A percentile compares a stretch with the other conserved stretches of the same genome.
Evolutionary conservation across 1,140 invertebrate species (phyloP).

Genomic region (Venustaconcha ellipsiformis): DNA sequence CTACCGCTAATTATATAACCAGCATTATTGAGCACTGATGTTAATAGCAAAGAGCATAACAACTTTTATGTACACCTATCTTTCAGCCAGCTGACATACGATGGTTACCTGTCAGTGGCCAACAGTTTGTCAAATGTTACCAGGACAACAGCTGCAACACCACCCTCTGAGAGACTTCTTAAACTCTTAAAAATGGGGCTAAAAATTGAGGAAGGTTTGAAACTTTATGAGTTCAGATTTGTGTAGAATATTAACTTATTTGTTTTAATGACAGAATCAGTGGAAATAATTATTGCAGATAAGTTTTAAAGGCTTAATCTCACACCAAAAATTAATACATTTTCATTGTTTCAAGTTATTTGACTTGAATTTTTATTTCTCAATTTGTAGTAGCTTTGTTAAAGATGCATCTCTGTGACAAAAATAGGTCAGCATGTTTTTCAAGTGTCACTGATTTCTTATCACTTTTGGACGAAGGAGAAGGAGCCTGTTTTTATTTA

Average conservation of each 20-base stretch:
- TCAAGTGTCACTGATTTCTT: too few relatives aligned
- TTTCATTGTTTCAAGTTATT: not conserved
- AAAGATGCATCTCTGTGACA: not conserved
- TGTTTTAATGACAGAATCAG: not conserved
- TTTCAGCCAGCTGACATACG: constrained; percentile 79
- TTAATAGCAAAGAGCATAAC: too few relatives aligned
- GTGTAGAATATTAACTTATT: not conserved
- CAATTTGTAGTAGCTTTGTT: not conserved
- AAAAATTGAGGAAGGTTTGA: constrained; percentile 82
- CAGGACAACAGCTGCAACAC: constrained; percentile 91
- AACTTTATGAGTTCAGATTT: not conserved
- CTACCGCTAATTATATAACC: too few relatives aligned
- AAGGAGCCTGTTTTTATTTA: too few relatives aligned
- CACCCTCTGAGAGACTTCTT: constrained; percentile 92
- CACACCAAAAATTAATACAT: not conserved
- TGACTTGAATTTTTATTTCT: not conserved
- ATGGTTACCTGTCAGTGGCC: constrained; percentile 92
- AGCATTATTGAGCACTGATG: too few relatives aligned
- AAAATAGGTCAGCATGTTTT: too few relatives aligned
- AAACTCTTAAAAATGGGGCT: constrained; percentile 89
- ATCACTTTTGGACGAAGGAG: too few relatives aligned
- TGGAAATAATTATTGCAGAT: not conserved
- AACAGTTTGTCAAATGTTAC: constrained; percentile 83
- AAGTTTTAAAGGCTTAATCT: not conserved
- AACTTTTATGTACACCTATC: too few relatives aligned